Evolutionary conservation across 1,140 invertebrate species (phyloP).

Genomic region (Nebria ingens): DNA sequence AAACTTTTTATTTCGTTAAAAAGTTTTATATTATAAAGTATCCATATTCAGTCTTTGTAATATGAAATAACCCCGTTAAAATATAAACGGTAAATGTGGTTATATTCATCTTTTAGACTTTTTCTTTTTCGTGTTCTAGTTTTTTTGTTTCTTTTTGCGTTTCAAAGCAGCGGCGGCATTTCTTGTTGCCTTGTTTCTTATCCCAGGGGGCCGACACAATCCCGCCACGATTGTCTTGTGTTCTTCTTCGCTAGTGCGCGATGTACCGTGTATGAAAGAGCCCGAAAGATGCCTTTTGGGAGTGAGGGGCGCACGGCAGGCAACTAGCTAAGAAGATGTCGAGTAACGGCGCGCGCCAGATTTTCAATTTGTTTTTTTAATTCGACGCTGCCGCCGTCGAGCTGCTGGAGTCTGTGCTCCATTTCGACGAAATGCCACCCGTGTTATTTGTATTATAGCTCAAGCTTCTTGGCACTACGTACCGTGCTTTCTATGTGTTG

Average conservation of each 20-base stretch:
- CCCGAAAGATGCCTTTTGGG: too few species aligned
- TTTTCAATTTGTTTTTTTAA: constrained; percentile 10
- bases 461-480: background rate
- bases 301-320: background rate
- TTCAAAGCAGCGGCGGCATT: background rate
- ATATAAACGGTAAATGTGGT: constrained; percentile 3
- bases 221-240: constrained; percentile 4
- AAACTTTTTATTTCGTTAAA: too few species aligned
- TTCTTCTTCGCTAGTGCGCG: too few species aligned
- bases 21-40: too few species aligned
- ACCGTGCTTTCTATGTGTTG: background rate
- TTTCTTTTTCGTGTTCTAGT: background rate
- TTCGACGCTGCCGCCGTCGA: background rate
- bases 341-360: constrained; percentile 5
- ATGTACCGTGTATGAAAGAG: too few species aligned
- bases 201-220: constrained; percentile 1
- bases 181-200: background rate
- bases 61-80: background rate
- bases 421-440: background rate
- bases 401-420: background rate
- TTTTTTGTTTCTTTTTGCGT: background rate
- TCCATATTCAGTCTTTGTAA: too few species aligned
- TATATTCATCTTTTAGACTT: background rate
- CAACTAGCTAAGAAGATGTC: background rate
- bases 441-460: background rate